Evolutionary conservation across 1,140 invertebrate species (phyloP), one percentile per base, ranked within the genome.

Genomic region (Drosophila santomea): DNA sequence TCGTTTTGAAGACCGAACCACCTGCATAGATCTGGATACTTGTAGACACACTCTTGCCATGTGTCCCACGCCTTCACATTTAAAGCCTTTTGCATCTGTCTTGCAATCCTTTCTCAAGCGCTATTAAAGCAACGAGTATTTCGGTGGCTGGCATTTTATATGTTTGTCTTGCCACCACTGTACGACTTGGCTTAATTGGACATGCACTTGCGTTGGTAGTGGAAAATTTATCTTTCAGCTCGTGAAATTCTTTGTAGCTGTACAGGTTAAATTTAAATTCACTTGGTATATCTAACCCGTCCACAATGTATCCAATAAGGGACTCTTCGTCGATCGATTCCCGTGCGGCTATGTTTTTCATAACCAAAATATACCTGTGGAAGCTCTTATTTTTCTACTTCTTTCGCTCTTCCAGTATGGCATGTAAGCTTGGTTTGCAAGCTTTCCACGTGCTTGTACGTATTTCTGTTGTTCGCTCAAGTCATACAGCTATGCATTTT

Each of bases 111-210:
- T 54, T 3, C 12, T 23, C 51, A 54, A 7, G 17, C 38, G 35
- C 4, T 54, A 10, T 54, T 38, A 38, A 38, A 54, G 17, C 17
- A 54, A 54, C 38, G 36, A 38, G 23, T 25, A 25, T 25, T 25
- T 25, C 0, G 23, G 25, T 25, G 14, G 6, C n/a, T 35, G 17
- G 12, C 6, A 38, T 11, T 54, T 15, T 7, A 3, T 5, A 6
- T 38, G 8, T 10, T 55, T 38, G 23, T 38, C 35, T 38, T 55
- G 28, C 28, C 6, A 28, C 0, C 6, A 8, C 7, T 39, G 7
- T 28, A 28, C 28, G 28, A 8, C 7, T 28, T 20, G 11, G n/a
- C 2, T 39, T 23, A 35, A 12, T 39, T 39, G 11, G 4, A 39
- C 38, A 4, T 12, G 12, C 12, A 14, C 0, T 38, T 38, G 11